A percentile compares a stretch with the other conserved stretches of the same genome.
Evolutionary conservation across 2,797 vertebrate genomes (phyloP).

Genomic region (Hydrocynus forskahlii): DNA sequence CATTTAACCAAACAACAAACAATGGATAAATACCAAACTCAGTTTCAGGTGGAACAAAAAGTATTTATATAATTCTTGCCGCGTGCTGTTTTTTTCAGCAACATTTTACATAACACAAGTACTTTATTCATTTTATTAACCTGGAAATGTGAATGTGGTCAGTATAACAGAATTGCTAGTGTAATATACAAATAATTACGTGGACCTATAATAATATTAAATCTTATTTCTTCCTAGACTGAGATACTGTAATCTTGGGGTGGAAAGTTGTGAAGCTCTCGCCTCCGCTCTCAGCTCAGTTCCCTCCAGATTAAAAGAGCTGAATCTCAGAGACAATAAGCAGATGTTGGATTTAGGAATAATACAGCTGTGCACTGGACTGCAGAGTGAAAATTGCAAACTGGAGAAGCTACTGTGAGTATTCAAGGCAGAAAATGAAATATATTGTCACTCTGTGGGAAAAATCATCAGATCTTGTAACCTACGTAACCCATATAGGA

Average conservation of each 20-base stretch:
- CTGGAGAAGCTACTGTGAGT: conserved; percentile 21
- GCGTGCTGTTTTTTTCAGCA: too few species aligned
- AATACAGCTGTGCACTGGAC: neutral
- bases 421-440: neutral
- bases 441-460: neutral
- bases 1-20: neutral
- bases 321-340: conserved; percentile 35
- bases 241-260: conserved; percentile 13
- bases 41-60: too few species aligned
- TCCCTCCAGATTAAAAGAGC: conserved; percentile 11
- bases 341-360: conserved; percentile 3
- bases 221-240: conserved; percentile 9
- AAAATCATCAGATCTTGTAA: too few species aligned
- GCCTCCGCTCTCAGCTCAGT: conserved; percentile 16
- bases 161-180: too few species aligned
- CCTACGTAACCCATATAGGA: too few species aligned
- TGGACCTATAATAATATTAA: neutral
- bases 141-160: too few species aligned
- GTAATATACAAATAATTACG: neutral
- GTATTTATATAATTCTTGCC: too few species aligned
- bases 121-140: too few species aligned
- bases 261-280: conserved; percentile 27
- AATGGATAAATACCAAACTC: too few species aligned
- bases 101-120: too few species aligned
- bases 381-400: conserved; percentile 4